Evolutionary conservation across 2,113 vertebrate genomes (phyloP).

Genomic region (Tupaia chinensis): DNA sequence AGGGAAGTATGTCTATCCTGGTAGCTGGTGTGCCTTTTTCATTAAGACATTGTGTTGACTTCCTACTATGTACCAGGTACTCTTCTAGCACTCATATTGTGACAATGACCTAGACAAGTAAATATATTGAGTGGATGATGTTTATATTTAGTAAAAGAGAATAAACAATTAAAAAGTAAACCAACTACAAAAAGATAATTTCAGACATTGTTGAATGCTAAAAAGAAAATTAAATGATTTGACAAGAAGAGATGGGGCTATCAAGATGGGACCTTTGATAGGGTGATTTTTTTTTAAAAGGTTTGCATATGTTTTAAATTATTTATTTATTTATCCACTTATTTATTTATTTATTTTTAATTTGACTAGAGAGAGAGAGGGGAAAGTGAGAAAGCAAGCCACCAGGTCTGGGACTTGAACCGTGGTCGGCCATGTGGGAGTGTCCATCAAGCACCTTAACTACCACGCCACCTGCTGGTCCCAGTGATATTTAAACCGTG

Average conservation of each 20-base stretch:
- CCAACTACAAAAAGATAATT: background rate
- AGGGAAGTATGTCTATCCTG: background rate
- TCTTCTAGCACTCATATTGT: background rate
- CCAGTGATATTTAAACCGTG: background rate
- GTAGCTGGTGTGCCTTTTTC: background rate
- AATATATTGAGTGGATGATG: background rate
- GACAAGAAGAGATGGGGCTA: background rate
- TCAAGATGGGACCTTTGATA: background rate
- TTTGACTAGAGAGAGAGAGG: too few relatives aligned
- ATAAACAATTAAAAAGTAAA: background rate
- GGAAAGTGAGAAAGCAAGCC: too few relatives aligned
- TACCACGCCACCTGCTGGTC: too few relatives aligned
- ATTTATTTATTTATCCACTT: too few relatives aligned
- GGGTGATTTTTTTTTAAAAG: background rate
- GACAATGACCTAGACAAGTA: background rate
- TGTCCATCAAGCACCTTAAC: too few relatives aligned
- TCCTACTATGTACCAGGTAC: background rate
- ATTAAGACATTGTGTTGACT: background rate
- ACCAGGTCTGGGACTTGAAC: too few relatives aligned
- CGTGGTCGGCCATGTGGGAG: too few relatives aligned
- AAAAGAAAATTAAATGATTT: conserved; percentile 36
- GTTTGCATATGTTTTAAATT: too few relatives aligned
- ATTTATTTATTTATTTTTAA: too few relatives aligned
- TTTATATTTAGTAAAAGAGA: conserved; percentile 19
- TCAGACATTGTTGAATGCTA: background rate